Conservation (phyloP, 2,113 vertebrate species). For the Corythaixoides concolor region DNA sequence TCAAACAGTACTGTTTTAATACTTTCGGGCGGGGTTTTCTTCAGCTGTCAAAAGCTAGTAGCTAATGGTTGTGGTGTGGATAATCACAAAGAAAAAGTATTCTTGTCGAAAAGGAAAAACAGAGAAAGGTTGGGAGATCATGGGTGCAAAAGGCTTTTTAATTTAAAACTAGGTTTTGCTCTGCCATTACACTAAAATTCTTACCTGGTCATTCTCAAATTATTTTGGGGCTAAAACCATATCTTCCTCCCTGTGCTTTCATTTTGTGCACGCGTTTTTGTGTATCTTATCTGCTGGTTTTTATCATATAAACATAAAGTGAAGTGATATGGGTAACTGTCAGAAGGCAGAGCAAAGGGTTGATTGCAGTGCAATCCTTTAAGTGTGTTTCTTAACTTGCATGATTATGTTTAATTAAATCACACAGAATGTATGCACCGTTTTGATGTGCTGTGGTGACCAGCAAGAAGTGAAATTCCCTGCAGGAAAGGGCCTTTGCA, state of each 20-base stretch:
- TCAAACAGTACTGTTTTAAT: not conserved
- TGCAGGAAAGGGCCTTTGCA: not conserved
- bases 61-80: not conserved
- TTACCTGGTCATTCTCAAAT: not conserved
- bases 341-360: not conserved
- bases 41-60: not conserved
- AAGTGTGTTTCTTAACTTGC: not conserved
- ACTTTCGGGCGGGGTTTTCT: not conserved
- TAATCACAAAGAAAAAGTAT: not conserved
- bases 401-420: slow-evolving; percentile 40
- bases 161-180: not conserved
- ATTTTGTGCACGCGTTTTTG: not conserved
- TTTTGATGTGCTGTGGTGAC: slow-evolving; percentile 13
- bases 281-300: not conserved
- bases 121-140: not conserved
- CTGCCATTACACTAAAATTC: not conserved
- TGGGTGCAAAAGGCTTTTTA: not conserved
- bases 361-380: not conserved
- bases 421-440: not conserved
- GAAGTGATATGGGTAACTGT: not conserved
- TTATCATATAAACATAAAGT: not conserved
- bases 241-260: not conserved
- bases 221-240: not conserved
- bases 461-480: slow-evolving; percentile 23
- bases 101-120: not conserved